Evolutionary conservation across 2,797 vertebrate species (phyloP).

Genomic region (Macrochelys suwanniensis): DNA sequence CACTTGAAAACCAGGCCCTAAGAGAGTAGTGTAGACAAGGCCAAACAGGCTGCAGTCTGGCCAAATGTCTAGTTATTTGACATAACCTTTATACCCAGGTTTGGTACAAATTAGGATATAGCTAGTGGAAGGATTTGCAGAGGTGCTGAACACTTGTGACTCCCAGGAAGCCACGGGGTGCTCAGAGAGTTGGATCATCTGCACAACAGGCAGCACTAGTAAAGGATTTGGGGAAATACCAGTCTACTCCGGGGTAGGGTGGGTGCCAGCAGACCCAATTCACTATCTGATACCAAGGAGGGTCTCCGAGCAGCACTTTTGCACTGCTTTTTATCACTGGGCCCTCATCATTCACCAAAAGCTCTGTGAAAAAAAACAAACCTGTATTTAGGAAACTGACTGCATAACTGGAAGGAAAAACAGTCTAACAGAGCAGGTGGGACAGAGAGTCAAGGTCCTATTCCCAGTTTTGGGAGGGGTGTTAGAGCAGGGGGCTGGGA

Average conservation of each 20-base stretch:
- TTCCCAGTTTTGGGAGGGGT: neutral
- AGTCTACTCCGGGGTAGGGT: neutral
- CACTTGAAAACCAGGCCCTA: neutral
- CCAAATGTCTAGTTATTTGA: neutral
- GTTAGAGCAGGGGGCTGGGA: neutral
- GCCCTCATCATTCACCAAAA: neutral
- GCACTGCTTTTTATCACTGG: neutral
- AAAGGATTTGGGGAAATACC: neutral
- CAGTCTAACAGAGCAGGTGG: neutral
- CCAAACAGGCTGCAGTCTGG: neutral
- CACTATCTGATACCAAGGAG: neutral
- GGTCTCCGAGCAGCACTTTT: neutral
- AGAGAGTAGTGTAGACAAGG: neutral
- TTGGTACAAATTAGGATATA: neutral
- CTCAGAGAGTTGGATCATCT: neutral
- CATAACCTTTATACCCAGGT: neutral
- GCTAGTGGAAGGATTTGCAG: neutral
- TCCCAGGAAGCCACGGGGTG: neutral
- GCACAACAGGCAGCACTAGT: neutral
- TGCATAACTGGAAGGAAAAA: constrained; percentile 5
- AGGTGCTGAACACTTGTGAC: neutral
- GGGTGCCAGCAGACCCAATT: fast-evolving
- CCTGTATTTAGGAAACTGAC: neutral
- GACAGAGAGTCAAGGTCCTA: neutral
- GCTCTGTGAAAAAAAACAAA: neutral